These are phyloP conservation scores for Pharmacophagus antenor DNA, from an alignment of 2,888 invertebrate species.

Conservation along the genomic window DNA sequence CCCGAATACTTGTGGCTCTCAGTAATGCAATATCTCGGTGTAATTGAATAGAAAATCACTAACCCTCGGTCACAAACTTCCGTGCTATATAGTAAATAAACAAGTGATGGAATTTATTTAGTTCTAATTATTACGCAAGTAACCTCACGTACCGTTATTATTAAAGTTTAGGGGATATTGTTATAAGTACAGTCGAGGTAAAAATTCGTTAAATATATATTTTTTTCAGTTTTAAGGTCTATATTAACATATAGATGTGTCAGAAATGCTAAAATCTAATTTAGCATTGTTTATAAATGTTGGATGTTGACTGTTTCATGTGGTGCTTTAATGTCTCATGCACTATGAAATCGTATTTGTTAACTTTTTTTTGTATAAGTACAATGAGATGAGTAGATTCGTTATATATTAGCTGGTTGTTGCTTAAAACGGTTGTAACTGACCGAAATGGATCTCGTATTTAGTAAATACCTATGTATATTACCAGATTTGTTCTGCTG, in stretches of 20 bases:
- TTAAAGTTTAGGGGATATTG: constrained; percentile 9
- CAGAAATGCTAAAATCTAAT: background rate
- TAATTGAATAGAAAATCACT: background rate
- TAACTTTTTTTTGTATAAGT: background rate
- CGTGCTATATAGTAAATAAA: constrained; percentile 12
- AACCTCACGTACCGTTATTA: constrained; percentile 11
- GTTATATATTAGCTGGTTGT: background rate
- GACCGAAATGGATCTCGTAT: background rate
- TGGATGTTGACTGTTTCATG: constrained; percentile 3
- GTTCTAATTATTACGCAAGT: constrained; percentile 1
- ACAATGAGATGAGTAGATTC: background rate
- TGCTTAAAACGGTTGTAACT: background rate
- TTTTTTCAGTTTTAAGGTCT: background rate
- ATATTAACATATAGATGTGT: background rate
- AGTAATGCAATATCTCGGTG: constrained; percentile 27
- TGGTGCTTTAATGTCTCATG: constrained; percentile 14
- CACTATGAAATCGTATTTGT: background rate
- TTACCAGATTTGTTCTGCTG: background rate
- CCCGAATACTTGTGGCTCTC: no score
- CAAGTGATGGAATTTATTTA: constrained; percentile 15
- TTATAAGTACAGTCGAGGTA: constrained; percentile 26
- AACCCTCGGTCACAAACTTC: constrained; percentile 17
- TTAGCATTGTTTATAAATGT: background rate
- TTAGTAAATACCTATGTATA: background rate
- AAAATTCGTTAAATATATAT: constrained; percentile 5